phyloP scores from a whole-genome alignment of 1,140 invertebrate species.

The Lucilia sericata region DNA sequence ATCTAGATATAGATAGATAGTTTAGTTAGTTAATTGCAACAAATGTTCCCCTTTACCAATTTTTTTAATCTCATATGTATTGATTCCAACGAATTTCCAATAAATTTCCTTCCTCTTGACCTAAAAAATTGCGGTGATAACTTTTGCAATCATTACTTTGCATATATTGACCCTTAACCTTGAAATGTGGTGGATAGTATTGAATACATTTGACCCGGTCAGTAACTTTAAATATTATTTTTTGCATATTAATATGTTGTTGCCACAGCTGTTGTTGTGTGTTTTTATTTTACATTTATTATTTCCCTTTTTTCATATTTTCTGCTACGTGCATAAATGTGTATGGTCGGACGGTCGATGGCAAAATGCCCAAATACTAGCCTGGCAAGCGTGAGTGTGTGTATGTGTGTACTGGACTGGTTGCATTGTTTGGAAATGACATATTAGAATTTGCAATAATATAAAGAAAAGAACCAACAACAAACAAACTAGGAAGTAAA shows the following conservation, averaged over 20 bases:
- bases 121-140: too few relatives aligned
- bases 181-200: not conserved
- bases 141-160: too few relatives aligned
- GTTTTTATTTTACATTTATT: not conserved
- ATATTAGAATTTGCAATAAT: conserved; percentile 16
- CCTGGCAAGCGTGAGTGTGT: not conserved
- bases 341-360: conserved; percentile 13
- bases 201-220: conserved; percentile 36
- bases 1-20: too few relatives aligned
- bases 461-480: not conserved
- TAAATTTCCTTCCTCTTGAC: too few relatives aligned
- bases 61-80: too few relatives aligned
- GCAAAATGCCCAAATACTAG: conserved; percentile 34
- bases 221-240: conserved; percentile 35
- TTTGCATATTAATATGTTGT: conserved; percentile 22
- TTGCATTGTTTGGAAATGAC: not conserved
- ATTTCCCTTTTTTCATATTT: not conserved
- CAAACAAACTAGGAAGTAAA: conserved; percentile 9
- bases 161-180: not conserved
- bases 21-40: too few relatives aligned
- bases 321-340: not conserved
- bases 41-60: too few relatives aligned
- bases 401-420: not conserved
- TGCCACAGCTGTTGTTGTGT: not conserved
- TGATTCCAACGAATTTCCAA: too few relatives aligned